phyloP scores from a whole-genome alignment of 2,797 vertebrate species.

The Arnoldichthys spilopterus region DNA sequence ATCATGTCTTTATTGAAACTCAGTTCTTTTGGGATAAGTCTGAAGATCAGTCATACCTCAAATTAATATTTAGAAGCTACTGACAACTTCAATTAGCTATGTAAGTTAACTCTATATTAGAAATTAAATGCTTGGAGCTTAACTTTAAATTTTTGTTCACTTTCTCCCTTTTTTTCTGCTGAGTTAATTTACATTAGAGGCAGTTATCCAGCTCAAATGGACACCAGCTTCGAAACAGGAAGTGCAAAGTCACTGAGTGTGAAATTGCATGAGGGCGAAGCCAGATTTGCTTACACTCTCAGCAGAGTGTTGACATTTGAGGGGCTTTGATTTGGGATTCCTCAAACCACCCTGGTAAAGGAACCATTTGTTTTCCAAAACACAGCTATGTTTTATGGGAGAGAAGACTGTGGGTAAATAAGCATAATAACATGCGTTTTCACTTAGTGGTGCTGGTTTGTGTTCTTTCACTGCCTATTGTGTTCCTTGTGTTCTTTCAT shows the following conservation, averaged over 20 bases:
- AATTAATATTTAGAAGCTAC: background rate
- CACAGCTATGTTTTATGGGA: constrained; percentile 11
- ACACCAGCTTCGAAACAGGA: constrained; percentile 71
- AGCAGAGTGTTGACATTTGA: constrained; percentile 12
- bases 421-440: constrained; percentile 19
- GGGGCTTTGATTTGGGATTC: constrained; percentile 28
- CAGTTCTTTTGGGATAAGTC: background rate
- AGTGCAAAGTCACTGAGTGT: constrained; percentile 63
- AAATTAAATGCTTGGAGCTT: background rate
- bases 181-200: constrained; percentile 3
- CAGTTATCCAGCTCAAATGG: constrained; percentile 61
- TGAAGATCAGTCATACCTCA: background rate
- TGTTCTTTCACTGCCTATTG: background rate
- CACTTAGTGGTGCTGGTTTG: constrained; percentile 19
- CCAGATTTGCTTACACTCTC: constrained; percentile 69
- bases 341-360: constrained; percentile 10
- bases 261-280: constrained; percentile 69
- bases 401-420: constrained; percentile 29
- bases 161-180: background rate
- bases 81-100: background rate
- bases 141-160: background rate
- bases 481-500: constrained; percentile 13
- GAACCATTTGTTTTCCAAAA: constrained; percentile 14
- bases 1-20: background rate
- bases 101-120: background rate